A percentile compares a stretch with the other conserved stretches of the same genome.
These are phyloP conservation scores for Bombyx mori DNA, from an alignment of 1,140 invertebrate genomes.

Conservation along the genomic window DNA sequence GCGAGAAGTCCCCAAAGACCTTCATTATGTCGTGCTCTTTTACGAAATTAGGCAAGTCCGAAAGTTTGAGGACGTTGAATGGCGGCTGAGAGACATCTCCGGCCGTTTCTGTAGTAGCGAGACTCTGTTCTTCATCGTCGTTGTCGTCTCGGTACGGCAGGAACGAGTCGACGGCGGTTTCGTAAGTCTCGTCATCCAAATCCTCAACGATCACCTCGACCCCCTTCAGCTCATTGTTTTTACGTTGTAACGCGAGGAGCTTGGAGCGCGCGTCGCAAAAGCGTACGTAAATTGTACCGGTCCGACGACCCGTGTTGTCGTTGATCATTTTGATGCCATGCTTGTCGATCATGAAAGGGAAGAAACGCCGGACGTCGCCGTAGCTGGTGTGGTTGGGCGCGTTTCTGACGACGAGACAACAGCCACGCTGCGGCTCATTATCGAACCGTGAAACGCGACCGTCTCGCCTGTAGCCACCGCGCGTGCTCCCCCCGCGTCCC, in stretches of 20 bases:
- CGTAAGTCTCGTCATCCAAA: slow-evolving; percentile 76
- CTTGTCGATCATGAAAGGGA: slow-evolving; percentile 83
- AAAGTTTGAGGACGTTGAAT: slow-evolving; percentile 73
- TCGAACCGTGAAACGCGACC: slow-evolving; percentile 36
- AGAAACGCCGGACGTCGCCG: slow-evolving; percentile 85
- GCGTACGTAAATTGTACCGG: slow-evolving; percentile 84
- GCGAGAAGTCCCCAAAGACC: slow-evolving; percentile 80
- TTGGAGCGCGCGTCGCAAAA: slow-evolving; percentile 80
- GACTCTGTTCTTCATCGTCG: slow-evolving; percentile 31
- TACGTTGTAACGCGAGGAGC: slow-evolving; percentile 76
- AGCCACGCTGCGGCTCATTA: slow-evolving; percentile 31
- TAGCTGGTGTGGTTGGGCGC: slow-evolving; percentile 79
- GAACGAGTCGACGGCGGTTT: slow-evolving; percentile 77
- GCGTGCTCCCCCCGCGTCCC: slow-evolving; percentile 23
- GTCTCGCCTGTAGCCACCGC: slow-evolving; percentile 25
- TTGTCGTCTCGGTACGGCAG: slow-evolving; percentile 65
- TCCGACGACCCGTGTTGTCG: slow-evolving; percentile 82
- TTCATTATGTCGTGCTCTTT: slow-evolving; percentile 85
- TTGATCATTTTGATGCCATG: slow-evolving; percentile 90
- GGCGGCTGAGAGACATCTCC: slow-evolving; percentile 8
- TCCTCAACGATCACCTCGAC: slow-evolving; percentile 74
- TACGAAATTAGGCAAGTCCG: slow-evolving; percentile 80
- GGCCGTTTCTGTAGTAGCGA: slow-evolving; percentile 22
- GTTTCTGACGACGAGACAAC: slow-evolving; percentile 80
- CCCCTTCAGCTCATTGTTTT: slow-evolving; percentile 74